These are phyloP conservation scores for Sarcophaga bullata DNA, from an alignment of 1,140 invertebrate genomes.

Conservation along the genomic window DNA sequence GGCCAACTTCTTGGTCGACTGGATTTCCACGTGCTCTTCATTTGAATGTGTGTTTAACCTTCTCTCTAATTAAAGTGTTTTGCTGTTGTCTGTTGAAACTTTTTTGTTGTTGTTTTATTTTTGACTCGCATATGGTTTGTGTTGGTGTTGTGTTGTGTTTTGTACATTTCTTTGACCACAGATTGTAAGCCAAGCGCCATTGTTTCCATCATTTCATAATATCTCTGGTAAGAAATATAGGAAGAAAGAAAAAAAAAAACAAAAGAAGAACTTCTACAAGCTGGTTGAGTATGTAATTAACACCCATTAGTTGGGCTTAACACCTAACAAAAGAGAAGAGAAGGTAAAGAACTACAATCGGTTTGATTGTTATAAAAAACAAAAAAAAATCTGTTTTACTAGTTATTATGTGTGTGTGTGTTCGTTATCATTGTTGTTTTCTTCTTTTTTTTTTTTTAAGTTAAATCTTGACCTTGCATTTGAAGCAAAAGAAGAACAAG, in stretches of 20 bases:
- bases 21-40: slow-evolving; percentile 8
- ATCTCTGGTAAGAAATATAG: neutral
- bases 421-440: no score
- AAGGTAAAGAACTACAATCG: neutral
- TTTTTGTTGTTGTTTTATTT: no score
- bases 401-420: neutral
- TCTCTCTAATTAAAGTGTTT: slow-evolving; percentile 15
- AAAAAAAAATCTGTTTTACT: neutral
- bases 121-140: no score
- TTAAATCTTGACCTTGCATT: slow-evolving; percentile 5
- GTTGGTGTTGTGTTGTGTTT: neutral
- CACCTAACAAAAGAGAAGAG: neutral
- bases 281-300: neutral
- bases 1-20: neutral
- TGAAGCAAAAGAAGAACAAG: neutral
- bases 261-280: neutral
- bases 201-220: neutral
- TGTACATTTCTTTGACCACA: neutral
- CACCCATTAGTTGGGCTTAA: slow-evolving; percentile 3
- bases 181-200: neutral
- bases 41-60: slow-evolving; percentile 3
- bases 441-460: neutral
- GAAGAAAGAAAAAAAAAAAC: neutral
- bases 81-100: neutral
- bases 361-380: neutral